A percentile compares a stretch with the other conserved stretches of the same genome.
phyloP scores from a whole-genome alignment of 1,140 invertebrate species.

The Oreohelix idahoensis region DNA sequence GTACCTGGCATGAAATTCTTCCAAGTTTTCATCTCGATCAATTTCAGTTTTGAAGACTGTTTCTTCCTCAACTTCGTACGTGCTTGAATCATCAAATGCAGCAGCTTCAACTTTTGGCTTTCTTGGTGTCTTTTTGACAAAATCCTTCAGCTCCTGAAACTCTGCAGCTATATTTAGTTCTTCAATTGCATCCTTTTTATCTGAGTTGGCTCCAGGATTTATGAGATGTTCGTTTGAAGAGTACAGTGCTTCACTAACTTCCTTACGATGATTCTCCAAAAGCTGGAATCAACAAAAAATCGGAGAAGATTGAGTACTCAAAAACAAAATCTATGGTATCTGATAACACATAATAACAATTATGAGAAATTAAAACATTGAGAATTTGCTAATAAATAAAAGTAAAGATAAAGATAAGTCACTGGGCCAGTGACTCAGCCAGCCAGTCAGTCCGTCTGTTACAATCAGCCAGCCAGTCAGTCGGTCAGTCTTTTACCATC shows the following conservation, averaged over 20 bases:
- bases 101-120: slow-evolving; percentile 24
- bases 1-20: slow-evolving; percentile 52
- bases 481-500: too few species aligned
- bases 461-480: too few species aligned
- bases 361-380: too few species aligned
- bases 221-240: neutral
- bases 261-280: slow-evolving; percentile 55
- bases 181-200: neutral
- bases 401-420: too few species aligned
- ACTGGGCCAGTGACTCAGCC: too few species aligned
- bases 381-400: too few species aligned
- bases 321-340: neutral
- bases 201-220: neutral
- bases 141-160: slow-evolving; percentile 60
- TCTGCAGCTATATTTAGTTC: slow-evolving; percentile 50
- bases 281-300: slow-evolving; percentile 48
- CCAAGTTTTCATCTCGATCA: slow-evolving; percentile 49
- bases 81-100: slow-evolving; percentile 42
- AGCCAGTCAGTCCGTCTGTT: too few species aligned
- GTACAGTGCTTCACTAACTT: slow-evolving; percentile 18
- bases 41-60: slow-evolving; percentile 47
- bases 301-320: neutral
- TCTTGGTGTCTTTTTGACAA: slow-evolving; percentile 53
- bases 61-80: slow-evolving; percentile 53
- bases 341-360: too few species aligned